These are phyloP conservation scores for Archilochus colubris DNA, from an alignment of 2,113 vertebrate species.

Conservation along the genomic window DNA sequence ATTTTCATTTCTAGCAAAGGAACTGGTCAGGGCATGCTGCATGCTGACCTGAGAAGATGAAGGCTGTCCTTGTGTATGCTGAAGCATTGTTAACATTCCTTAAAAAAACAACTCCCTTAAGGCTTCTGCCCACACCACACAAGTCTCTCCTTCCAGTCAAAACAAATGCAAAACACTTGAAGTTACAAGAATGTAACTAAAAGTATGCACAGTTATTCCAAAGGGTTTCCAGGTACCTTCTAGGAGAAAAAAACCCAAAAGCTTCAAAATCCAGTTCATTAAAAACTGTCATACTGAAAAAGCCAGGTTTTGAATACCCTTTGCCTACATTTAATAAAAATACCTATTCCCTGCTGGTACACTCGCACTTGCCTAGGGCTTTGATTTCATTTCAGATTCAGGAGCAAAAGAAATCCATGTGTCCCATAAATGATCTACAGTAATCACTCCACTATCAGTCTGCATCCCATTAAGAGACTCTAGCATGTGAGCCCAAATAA, in stretches of 20 bases:
- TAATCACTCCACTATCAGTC: not conserved
- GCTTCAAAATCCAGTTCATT: not conserved
- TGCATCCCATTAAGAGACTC: not conserved
- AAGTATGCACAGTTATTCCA: not conserved
- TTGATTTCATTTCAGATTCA: not conserved
- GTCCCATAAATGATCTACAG: not conserved
- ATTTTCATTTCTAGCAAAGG: conserved; percentile 2
- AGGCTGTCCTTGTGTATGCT: not conserved
- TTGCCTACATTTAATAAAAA: not conserved
- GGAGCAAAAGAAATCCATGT: not conserved
- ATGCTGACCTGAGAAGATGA: not conserved
- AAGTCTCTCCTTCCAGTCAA: not conserved
- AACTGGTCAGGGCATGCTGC: not conserved
- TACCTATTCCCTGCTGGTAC: not conserved
- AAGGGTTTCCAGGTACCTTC: not conserved
- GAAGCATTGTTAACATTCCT: not conserved
- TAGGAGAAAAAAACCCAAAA: not conserved
- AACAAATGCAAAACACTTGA: not conserved
- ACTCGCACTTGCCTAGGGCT: fast-evolving
- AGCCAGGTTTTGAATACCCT: not conserved
- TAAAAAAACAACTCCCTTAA: not conserved
- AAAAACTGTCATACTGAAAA: not conserved
- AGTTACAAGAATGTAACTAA: not conserved
- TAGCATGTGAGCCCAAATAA: not conserved
- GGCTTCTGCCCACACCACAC: not conserved